A percentile compares a stretch with the other conserved stretches of the same genome.
phyloP scores from a whole-genome alignment of 2,888 invertebrate genomes.

The Cosmia trapezina region DNA sequence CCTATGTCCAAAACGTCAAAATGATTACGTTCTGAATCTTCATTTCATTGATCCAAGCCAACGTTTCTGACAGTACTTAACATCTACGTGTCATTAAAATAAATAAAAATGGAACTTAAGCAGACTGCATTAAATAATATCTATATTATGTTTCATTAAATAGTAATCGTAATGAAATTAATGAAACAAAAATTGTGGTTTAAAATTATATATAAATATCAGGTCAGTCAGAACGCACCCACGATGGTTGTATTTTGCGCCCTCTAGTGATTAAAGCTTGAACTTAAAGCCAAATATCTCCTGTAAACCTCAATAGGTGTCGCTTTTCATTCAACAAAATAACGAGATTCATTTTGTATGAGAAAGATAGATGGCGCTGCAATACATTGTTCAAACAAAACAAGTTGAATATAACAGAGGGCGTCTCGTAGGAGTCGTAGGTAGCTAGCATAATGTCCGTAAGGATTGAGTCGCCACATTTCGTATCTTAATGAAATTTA shows the following conservation, averaged over 20 bases:
- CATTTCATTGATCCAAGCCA: not conserved
- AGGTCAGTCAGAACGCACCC: constrained; percentile 28
- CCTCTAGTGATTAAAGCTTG: constrained; percentile 29
- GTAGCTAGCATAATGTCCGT: too few relatives aligned
- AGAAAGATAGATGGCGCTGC: constrained; percentile 36
- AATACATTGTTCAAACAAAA: not conserved
- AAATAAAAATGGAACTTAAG: not conserved
- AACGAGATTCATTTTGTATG: not conserved
- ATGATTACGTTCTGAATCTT: constrained; percentile 38
- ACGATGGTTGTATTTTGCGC: constrained; percentile 1
- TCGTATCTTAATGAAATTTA: too few relatives aligned
- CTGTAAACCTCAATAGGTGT: constrained; percentile 18
- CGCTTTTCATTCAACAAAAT: not conserved
- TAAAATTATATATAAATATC: too few relatives aligned
- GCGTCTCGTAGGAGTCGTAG: too few relatives aligned
- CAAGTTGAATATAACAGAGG: not conserved
- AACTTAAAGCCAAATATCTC: not conserved
- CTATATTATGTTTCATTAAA: not conserved
- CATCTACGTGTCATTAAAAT: not conserved
- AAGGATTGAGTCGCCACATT: too few relatives aligned
- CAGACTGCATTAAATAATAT: not conserved
- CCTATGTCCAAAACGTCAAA: constrained; percentile 40
- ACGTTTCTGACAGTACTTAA: not conserved
- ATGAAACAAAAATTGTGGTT: not conserved
- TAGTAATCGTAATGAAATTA: not conserved